phyloP scores from a whole-genome alignment of 2,888 invertebrate genomes.

The Amblyjoppa proteus region DNA sequence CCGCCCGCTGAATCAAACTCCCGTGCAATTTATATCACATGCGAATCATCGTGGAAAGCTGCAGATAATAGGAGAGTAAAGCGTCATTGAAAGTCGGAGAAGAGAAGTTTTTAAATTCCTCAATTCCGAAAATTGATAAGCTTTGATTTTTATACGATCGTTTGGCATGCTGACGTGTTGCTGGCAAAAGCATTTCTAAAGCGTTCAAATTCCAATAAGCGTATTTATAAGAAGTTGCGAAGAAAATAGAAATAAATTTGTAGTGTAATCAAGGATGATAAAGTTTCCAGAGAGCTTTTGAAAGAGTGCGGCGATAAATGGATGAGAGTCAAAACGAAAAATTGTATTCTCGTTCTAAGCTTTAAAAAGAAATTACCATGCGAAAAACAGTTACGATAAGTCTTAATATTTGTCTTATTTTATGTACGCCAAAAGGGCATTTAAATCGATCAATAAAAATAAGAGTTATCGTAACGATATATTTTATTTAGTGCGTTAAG shows the following conservation, averaged over 20 bases:
- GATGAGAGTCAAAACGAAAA: background rate
- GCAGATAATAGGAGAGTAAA: slow-evolving; percentile 39
- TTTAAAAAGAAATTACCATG: background rate
- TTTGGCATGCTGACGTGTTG: background rate
- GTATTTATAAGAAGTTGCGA: background rate
- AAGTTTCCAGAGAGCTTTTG: background rate
- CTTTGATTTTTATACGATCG: background rate
- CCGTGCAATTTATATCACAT: slow-evolving; percentile 40
- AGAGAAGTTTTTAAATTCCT: background rate
- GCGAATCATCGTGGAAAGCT: slow-evolving; percentile 45
- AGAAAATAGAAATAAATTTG: background rate
- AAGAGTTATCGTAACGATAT: slow-evolving; percentile 1
- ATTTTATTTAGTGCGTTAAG: slow-evolving; percentile 47
- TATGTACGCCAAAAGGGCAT: background rate
- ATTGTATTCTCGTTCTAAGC: background rate
- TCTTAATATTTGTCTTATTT: background rate
- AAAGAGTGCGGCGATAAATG: background rate
- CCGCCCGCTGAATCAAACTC: slow-evolving; percentile 12
- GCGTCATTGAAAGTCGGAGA: background rate
- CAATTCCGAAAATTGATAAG: background rate
- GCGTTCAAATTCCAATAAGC: background rate
- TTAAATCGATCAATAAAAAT: background rate
- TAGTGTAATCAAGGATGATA: background rate
- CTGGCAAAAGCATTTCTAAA: background rate
- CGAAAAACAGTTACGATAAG: background rate